These are phyloP conservation scores for Muscina levida DNA, from an alignment of 2,888 invertebrate species.

Conservation along the genomic window DNA sequence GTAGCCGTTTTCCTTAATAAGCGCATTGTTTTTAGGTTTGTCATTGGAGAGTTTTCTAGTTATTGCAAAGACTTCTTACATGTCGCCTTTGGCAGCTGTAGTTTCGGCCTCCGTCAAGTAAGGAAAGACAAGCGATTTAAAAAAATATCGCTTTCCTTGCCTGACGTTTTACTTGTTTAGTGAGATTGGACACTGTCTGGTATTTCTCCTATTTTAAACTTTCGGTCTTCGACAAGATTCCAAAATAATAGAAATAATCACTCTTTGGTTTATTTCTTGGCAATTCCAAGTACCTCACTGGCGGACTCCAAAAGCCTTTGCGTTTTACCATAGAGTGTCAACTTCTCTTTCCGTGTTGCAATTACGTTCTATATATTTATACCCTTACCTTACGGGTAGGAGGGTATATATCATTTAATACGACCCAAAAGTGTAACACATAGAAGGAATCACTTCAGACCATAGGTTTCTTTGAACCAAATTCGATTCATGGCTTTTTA, in stretches of 20 bases:
- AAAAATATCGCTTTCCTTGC: background rate
- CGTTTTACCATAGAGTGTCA: background rate
- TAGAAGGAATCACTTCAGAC: no score
- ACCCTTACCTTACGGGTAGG: no score
- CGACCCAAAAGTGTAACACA: no score
- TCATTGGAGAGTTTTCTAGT: conserved; percentile 17
- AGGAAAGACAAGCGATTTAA: background rate
- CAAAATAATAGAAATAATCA: background rate
- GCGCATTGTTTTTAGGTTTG: background rate
- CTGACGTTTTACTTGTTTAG: background rate
- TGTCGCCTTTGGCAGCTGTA: background rate
- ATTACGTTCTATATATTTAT: background rate
- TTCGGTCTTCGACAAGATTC: background rate
- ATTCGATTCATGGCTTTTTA: no score
- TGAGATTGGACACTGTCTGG: background rate
- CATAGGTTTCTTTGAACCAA: no score
- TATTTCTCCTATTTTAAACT: background rate
- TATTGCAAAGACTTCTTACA: conserved; percentile 27
- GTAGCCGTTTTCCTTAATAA: conserved; percentile 5
- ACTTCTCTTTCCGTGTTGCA: background rate
- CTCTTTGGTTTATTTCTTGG: background rate
- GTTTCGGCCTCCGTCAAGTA: background rate
- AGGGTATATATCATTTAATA: no score
- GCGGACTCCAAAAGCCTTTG: background rate
- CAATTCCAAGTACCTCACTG: background rate